Evolutionary conservation across 2,888 invertebrate species (phyloP).

Genomic region (Macroteleia sp.): DNA sequence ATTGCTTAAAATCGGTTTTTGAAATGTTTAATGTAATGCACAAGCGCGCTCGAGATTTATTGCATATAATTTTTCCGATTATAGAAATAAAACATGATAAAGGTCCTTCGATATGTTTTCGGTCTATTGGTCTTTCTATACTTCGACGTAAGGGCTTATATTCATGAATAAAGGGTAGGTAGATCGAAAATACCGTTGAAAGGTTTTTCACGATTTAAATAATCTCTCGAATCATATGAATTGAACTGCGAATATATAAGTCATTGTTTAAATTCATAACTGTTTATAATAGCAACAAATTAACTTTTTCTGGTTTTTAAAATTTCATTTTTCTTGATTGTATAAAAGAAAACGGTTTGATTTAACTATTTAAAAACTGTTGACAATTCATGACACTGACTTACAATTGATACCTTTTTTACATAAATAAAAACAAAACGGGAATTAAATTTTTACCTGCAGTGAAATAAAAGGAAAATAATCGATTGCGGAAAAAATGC

Average conservation of each 20-base stretch:
- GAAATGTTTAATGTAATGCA: conserved; percentile 46
- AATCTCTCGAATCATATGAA: conserved; percentile 52
- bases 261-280: conserved; percentile 37
- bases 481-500: conserved; percentile 9
- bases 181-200: conserved; percentile 54
- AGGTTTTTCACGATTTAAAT: conserved; percentile 56
- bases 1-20: conserved; percentile 1
- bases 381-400: too few species aligned
- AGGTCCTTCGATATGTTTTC: conserved; percentile 57
- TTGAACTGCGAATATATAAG: conserved; percentile 37
- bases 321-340: too few species aligned
- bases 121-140: conserved; percentile 64
- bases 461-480: neutral
- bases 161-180: conserved; percentile 61
- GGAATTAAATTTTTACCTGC: too few species aligned
- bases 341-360: too few species aligned
- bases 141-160: conserved; percentile 59
- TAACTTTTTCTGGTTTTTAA: too few species aligned
- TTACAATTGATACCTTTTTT: too few species aligned
- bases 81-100: conserved; percentile 54
- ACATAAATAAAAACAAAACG: too few species aligned
- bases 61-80: conserved; percentile 53
- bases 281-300: too few species aligned
- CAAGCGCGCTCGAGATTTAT: conserved; percentile 20
- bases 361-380: too few species aligned